A percentile compares a stretch with the other conserved stretches of the same genome.
Evolutionary conservation across 2,113 vertebrate species (phyloP).

Genomic region (Pedionomus torquatus): DNA sequence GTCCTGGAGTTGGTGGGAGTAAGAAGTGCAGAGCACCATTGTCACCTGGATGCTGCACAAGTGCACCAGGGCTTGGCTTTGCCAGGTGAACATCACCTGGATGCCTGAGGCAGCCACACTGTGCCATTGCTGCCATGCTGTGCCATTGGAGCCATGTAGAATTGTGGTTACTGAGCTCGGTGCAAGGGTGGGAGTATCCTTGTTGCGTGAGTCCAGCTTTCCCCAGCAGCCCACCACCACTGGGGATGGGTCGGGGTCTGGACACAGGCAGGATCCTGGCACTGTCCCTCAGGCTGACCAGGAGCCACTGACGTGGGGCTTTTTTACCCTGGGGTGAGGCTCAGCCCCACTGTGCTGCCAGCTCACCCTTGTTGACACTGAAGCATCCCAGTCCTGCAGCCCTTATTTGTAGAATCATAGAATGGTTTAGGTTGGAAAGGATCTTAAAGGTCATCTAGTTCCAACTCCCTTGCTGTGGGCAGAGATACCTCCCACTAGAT

Average conservation of each 20-base stretch:
- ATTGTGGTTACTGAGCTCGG: rapidly evolving
- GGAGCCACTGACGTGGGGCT: rapidly evolving
- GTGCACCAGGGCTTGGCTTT: background rate
- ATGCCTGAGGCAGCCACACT: rapidly evolving
- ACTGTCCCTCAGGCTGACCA: background rate
- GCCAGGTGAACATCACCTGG: rapidly evolving
- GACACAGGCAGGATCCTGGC: background rate
- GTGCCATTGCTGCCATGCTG: rapidly evolving
- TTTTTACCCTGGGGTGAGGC: background rate
- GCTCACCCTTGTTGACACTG: rapidly evolving
- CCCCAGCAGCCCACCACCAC: rapidly evolving
- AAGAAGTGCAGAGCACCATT: rapidly evolving
- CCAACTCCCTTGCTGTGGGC: background rate
- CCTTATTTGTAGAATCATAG: background rate
- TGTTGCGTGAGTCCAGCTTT: rapidly evolving
- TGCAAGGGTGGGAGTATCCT: background rate
- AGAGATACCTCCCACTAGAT: background rate
- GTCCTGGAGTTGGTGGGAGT: rapidly evolving
- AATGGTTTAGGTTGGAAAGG: background rate
- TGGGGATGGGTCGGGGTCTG: background rate
- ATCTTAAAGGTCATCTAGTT: background rate
- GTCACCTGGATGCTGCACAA: background rate
- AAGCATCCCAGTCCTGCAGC: background rate
- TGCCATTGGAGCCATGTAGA: background rate
- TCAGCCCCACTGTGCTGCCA: rapidly evolving